phyloP scores from a whole-genome alignment of 2,797 vertebrate genomes.

The Eidolon dupreanum region DNA sequence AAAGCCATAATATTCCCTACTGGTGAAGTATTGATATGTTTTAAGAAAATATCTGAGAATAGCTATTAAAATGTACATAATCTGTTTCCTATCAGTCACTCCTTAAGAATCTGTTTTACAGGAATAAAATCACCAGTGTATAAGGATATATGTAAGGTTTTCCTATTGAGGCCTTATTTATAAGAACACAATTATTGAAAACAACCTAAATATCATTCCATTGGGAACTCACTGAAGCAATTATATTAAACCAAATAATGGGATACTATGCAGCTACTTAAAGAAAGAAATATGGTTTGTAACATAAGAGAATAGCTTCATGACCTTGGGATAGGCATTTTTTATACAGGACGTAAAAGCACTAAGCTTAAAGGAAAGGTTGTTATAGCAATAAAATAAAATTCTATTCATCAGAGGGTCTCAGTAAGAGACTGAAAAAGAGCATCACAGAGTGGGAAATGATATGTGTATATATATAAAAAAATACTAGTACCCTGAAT shows the following conservation, averaged over 20 bases:
- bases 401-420: background rate
- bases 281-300: background rate
- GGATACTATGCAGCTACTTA: background rate
- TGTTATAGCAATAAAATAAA: background rate
- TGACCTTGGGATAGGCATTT: background rate
- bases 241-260: background rate
- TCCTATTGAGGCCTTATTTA: background rate
- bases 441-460: background rate
- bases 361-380: background rate
- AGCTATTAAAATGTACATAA: background rate
- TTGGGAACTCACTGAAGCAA: background rate
- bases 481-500: background rate
- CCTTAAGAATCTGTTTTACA: background rate
- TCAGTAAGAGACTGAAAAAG: background rate
- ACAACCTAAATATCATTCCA: background rate
- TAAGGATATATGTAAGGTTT: background rate
- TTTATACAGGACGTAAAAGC: background rate
- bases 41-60: background rate
- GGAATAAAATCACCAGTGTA: background rate
- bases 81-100: background rate
- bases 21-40: background rate
- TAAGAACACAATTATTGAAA: background rate
- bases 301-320: background rate
- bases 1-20: background rate
- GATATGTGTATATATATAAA: background rate